Evolutionary conservation across 2,888 invertebrate species (phyloP), one percentile per base, ranked within the genome.

Genomic region (Alsophila aescularia): DNA sequence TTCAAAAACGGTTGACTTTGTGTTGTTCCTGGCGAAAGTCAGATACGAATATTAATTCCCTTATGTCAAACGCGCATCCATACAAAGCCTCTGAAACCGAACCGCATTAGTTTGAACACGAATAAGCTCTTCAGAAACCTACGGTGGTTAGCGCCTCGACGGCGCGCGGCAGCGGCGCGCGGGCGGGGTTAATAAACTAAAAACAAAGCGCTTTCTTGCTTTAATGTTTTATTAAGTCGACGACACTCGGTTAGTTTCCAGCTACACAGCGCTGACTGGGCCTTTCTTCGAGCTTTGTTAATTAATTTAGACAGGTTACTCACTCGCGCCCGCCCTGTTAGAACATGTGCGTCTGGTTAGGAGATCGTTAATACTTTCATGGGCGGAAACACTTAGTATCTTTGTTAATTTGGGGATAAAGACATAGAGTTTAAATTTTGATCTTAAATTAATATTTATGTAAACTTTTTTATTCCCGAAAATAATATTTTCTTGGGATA

Each of bases 251-350:
- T 70, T 60, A 63, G 70, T 71, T 77, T 77, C 71, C 77, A 83
- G 83, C 84, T 68, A 70, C 81, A 64, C 72, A 83, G 79, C 80
- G 83, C 81, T 85, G 74, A 58, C 60, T 62, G 74, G 70, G 74
- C 70, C 68, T 67, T 69, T 66, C 67, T 62, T 65, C 77, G 74
- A 81, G 81, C 81, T 82, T 79, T 72, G 76, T 81, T 88, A 88
- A 90, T 90, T 90, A 88, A 87, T 89, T 88, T 80, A 82, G 85
- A 85, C 86, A 84, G 83, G 79, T 83, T 86, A 83, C 86, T 86
- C 83, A 83, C 70, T 74, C 78, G 66, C 73, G 74, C 74, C 73
- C 73, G 76, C 79, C 75, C 75, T 70, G 73, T 69, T 76, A 79
- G 79, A 83, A 82, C 70, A 77, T 81, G 45, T 56, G 77, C 79